These are phyloP conservation scores for Eudyptes chrysolophus DNA, from an alignment of 2,113 vertebrate species.

Conservation along the genomic window DNA sequence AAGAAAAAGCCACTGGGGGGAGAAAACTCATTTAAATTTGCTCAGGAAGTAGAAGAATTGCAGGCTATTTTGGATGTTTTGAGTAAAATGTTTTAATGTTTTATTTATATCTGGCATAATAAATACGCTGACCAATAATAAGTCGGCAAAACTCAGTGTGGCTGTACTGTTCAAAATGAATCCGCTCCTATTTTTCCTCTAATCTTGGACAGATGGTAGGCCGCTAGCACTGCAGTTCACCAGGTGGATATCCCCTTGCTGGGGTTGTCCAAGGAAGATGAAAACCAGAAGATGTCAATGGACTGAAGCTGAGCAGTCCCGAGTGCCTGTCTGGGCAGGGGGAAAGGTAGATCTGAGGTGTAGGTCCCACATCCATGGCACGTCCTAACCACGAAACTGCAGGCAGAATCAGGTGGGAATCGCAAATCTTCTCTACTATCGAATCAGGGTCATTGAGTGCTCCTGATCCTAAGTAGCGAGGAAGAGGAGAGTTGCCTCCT, in stretches of 20 bases:
- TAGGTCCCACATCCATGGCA: neutral
- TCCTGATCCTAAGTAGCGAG: neutral
- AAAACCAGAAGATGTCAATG: neutral
- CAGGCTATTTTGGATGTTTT: neutral
- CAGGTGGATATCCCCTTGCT: neutral
- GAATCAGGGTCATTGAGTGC: neutral
- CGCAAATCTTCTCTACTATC: neutral
- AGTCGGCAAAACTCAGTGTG: constrained; percentile 3
- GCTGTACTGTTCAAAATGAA: neutral
- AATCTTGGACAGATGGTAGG: neutral
- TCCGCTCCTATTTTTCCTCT: neutral
- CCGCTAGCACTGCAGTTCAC: neutral
- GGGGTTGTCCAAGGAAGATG: neutral
- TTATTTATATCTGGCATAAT: constrained; percentile 18
- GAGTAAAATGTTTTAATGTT: constrained; percentile 4
- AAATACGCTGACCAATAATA: constrained; percentile 35
- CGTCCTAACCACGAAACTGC: neutral
- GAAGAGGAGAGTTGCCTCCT: neutral
- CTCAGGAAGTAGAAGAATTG: neutral
- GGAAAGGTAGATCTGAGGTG: neutral
- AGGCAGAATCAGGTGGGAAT: neutral
- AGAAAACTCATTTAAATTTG: neutral
- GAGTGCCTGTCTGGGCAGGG: neutral
- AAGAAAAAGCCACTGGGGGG: neutral
- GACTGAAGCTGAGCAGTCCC: neutral